Percentiles rank a stretch among this genome's conserved stretches.
phyloP scores from a whole-genome alignment of 2,888 invertebrate species.

The Pemphredon lugubris region DNA sequence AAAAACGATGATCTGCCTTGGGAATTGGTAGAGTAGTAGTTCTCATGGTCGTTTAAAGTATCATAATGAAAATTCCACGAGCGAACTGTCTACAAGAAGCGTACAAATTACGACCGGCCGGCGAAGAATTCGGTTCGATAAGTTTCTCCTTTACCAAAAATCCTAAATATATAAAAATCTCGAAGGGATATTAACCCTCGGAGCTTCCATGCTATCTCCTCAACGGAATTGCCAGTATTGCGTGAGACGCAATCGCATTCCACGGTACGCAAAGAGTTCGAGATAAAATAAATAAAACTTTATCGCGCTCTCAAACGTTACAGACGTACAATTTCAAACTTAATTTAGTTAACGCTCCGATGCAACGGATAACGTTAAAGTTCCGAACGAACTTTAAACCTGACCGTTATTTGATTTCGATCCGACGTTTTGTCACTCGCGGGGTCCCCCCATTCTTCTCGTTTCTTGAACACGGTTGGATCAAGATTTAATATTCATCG shows the following conservation, averaged over 20 bases:
- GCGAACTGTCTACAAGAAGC: constrained; percentile 3
- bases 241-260: no score
- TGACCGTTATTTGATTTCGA: neutral
- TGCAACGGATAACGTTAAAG: no score
- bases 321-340: no score
- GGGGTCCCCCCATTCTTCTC: neutral
- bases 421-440: neutral
- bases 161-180: neutral
- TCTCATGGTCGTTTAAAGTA: neutral
- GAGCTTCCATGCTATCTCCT: no score
- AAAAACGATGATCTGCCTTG: neutral
- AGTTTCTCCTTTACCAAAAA: neutral
- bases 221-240: no score
- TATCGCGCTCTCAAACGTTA: no score
- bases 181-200: neutral
- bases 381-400: neutral
- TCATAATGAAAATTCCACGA: constrained; percentile 21
- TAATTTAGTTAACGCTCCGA: no score
- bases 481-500: constrained; percentile 40
- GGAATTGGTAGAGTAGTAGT: constrained; percentile 15
- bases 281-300: no score
- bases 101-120: constrained; percentile 23
- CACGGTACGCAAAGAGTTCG: no score
- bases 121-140: constrained; percentile 29
- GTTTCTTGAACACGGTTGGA: neutral